Conservation (phyloP, 64 coral and sea anemone genomes). For the Orbicella faveolata region DNA sequence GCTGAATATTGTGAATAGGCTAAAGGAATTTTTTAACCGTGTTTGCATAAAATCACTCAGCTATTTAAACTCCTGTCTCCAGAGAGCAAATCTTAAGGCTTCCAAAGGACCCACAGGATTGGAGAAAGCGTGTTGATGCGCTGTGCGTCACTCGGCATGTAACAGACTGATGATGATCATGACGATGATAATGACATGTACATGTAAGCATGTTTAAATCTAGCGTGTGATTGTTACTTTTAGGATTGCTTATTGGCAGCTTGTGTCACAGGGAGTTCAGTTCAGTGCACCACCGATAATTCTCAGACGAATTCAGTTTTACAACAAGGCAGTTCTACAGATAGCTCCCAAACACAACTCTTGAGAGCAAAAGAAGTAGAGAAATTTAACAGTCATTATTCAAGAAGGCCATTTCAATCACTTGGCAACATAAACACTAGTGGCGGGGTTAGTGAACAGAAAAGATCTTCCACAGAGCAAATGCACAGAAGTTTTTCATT, state of each 20-base stretch:
- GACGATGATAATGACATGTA: background rate
- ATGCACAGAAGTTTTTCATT: background rate
- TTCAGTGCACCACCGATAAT: background rate
- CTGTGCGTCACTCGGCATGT: too few species aligned
- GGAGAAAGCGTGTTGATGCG: too few species aligned
- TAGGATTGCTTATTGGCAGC: slow-evolving; percentile 69
- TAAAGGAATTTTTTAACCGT: too few species aligned
- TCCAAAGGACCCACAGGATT: too few species aligned
- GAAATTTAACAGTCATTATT: background rate
- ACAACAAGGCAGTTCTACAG: background rate
- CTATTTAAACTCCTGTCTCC: too few species aligned
- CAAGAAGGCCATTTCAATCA: background rate
- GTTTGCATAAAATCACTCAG: too few species aligned
- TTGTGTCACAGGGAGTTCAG: slow-evolving; percentile 4
- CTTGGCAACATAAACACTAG: background rate
- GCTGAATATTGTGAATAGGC: too few species aligned
- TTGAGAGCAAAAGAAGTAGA: slow-evolving; percentile 14
- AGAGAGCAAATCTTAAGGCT: too few species aligned
- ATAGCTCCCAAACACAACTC: background rate
- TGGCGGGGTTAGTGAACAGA: background rate
- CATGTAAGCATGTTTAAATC: background rate
- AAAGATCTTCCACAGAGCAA: background rate
- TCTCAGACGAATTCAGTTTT: background rate
- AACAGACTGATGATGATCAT: too few species aligned
- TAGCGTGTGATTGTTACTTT: background rate